Base-by-base conservation (phyloP, 2,888 invertebrate genomes). In the Plebejus argus region DNA sequence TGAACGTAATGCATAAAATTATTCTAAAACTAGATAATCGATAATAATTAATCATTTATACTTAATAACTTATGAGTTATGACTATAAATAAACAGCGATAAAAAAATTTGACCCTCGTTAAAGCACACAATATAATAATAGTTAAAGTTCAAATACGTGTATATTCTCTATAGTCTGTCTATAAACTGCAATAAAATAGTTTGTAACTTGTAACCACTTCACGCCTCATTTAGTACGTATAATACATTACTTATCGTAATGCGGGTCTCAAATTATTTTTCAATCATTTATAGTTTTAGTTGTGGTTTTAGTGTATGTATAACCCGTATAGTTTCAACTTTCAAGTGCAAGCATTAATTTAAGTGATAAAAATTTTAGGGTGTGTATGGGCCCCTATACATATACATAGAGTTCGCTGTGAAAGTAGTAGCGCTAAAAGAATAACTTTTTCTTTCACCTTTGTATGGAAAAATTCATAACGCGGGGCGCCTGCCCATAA, bases 281-380 rank as follows among this genome's bases (percentile, higher is more conserved):
- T 72, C 72, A 20, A 72, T 72, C 72, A 84, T 72, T 45, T 15
- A 33, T 53, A 28, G 28, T 28, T 28, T 28, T 28, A 28, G 28
- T 28, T 28, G 28, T 28, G 28, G 56, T 28, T 58, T 75, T 53
- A 18, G 75, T 20, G 4, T 45, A 20, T 20, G 72, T 72, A 72
- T 12, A 39, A 20, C 45, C 72, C 72, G 72, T 72, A 72, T 72
- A 20, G 23, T 72, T 66, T 12, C 12, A 33, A 20, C 15, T 72
- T 66, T 12, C 12, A 33, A 66, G 28, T 66, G 28, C 66, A 28
- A 28, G 5, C 15, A 66, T 61, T 49, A 49, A 49, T 49, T 49
- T 39, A 39, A 39, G 10, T 39, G 39, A 39, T 39, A 39, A 10
- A 7, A 7, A 39, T 10, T 10, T 39, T 39, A 39, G 39, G 39